A percentile compares a stretch with the other conserved stretches of the same genome.
These are phyloP conservation scores for Linurgus olivaceus DNA, from an alignment of 2,797 vertebrate genomes.

Conservation along the genomic window DNA sequence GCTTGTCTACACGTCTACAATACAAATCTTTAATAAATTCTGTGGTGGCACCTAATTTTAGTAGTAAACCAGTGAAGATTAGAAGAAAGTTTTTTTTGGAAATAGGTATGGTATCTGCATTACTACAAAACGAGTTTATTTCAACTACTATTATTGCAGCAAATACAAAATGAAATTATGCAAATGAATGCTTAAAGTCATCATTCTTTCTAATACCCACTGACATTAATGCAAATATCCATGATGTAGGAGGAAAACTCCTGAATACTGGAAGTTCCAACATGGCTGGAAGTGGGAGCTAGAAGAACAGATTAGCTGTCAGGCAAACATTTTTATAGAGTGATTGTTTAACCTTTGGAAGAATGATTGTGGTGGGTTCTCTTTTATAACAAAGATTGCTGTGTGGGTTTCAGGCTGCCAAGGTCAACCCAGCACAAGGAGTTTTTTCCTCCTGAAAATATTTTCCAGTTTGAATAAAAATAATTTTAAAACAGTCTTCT, in stretches of 20 bases:
- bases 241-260: background rate
- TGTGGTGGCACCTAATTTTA: background rate
- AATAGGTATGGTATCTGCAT: background rate
- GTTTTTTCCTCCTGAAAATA: background rate
- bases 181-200: background rate
- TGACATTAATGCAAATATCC: background rate
- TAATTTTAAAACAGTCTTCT: background rate
- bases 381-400: background rate
- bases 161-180: background rate
- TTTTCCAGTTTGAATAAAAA: background rate
- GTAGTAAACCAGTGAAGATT: background rate
- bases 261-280: background rate
- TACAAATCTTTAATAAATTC: background rate
- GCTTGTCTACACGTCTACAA: background rate
- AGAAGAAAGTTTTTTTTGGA: background rate
- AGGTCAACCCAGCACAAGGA: background rate
- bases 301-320: background rate
- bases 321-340: background rate
- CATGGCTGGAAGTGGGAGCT: background rate
- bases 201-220: background rate
- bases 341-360: background rate
- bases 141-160: background rate
- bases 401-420: background rate
- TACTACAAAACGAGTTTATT: background rate
- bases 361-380: background rate